Percentiles rank a stretch among this genome's conserved stretches.
Evolutionary conservation across 2,797 vertebrate genomes (phyloP).

Genomic region (Neosalanx taihuensis): DNA sequence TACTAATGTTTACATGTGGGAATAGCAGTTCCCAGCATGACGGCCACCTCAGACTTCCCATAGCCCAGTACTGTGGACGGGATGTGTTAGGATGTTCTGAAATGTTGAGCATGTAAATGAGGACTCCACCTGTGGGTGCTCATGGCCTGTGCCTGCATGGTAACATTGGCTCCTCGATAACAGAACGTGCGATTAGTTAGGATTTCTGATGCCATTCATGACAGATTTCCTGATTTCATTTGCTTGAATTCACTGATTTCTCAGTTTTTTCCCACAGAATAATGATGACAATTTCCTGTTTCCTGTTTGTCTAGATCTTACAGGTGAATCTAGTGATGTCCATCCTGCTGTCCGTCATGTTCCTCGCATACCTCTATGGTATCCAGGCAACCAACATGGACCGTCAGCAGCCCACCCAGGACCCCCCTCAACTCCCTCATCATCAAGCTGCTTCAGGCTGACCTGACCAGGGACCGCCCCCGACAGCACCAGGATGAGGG

Average conservation of each 20-base stretch:
- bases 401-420: conserved; percentile 77
- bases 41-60: not conserved
- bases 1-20: not conserved
- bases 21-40: not conserved
- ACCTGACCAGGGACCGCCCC: conserved; percentile 83
- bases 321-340: conserved; percentile 99
- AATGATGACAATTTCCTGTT: conserved; percentile 6
- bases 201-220: not conserved
- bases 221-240: not conserved
- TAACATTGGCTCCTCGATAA: not conserved
- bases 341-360: conserved; percentile 98
- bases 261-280: not conserved
- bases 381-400: conserved; percentile 93
- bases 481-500: conserved; percentile 42
- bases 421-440: conserved; percentile 94
- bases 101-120: not conserved
- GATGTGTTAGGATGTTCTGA: not conserved
- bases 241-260: not conserved
- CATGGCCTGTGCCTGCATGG: not conserved
- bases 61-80: not conserved
- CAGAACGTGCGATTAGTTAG: not conserved
- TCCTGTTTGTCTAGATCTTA: conserved; percentile 83
- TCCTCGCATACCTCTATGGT: conserved; percentile 96
- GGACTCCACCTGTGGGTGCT: not conserved
- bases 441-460: conserved; percentile 94